These are phyloP conservation scores for Corydoras maculifer DNA, from an alignment of 2,113 vertebrate genomes.

Conservation along the genomic window DNA sequence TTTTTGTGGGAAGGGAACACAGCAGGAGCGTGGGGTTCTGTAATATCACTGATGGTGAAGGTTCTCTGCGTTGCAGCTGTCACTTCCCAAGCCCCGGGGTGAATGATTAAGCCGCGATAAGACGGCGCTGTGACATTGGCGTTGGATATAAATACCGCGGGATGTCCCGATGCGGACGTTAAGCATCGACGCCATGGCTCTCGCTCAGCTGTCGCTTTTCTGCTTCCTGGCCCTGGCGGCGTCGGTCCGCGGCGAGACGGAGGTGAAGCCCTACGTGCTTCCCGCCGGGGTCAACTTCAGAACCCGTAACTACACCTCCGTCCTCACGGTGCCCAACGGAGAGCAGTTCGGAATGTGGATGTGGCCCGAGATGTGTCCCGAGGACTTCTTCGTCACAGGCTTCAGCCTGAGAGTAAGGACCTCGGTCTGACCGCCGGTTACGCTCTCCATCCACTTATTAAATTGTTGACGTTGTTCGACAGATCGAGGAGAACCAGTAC, in stretches of 20 bases:
- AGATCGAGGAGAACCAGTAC: constrained; percentile 58
- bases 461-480: neutral
- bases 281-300: constrained; percentile 47
- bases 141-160: neutral
- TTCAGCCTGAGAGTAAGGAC: constrained; percentile 60
- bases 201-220: constrained; percentile 14
- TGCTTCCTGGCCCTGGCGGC: constrained; percentile 47
- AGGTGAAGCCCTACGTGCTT: constrained; percentile 42
- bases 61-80: constrained; percentile 9
- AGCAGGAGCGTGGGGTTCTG: neutral
- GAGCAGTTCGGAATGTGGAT: constrained; percentile 57
- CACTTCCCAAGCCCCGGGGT: constrained; percentile 7
- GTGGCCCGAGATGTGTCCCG: constrained; percentile 61
- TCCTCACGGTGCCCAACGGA: constrained; percentile 46
- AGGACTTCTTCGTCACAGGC: constrained; percentile 55
- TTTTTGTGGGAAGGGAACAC: neutral
- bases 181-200: constrained; percentile 40
- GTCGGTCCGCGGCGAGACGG: constrained; percentile 19
- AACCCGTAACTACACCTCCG: constrained; percentile 41
- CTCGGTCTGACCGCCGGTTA: neutral
- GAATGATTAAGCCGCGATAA: constrained; percentile 21
- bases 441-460: neutral
- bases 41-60: neutral
- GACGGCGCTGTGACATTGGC: neutral
- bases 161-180: neutral